Conservation (phyloP, 2,888 invertebrate species). For the Anthophora plumipes region DNA sequence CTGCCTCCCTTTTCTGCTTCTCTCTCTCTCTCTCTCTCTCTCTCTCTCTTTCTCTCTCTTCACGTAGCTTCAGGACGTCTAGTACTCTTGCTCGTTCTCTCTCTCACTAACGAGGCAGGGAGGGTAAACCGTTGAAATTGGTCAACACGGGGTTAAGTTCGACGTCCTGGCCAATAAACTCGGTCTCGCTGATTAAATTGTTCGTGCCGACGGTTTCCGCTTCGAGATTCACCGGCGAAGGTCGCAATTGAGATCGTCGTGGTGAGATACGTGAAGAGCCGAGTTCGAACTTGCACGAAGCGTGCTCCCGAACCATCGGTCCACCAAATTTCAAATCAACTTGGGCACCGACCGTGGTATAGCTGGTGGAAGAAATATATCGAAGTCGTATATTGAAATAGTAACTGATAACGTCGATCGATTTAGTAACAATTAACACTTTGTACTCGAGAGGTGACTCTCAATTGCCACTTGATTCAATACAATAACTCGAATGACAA, state of each 20-base stretch:
- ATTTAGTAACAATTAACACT: no score
- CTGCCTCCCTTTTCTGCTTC: background rate
- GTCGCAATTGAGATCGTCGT: constrained; percentile 58
- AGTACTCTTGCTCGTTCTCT: constrained; percentile 44
- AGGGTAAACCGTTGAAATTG: constrained; percentile 74
- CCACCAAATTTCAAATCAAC: constrained; percentile 7
- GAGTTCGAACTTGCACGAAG: constrained; percentile 14
- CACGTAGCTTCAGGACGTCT: constrained; percentile 23
- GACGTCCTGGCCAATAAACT: constrained; percentile 69
- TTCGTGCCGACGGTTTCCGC: constrained; percentile 52
- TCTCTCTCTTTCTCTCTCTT: constrained; percentile 22
- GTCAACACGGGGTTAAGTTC: constrained; percentile 75
- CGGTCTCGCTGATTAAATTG: constrained; percentile 69
- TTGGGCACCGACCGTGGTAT: no score
- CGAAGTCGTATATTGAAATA: no score
- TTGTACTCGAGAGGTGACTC: no score
- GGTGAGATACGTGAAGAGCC: constrained; percentile 28
- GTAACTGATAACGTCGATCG: no score
- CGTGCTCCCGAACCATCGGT: background rate
- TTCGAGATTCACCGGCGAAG: constrained; percentile 50
- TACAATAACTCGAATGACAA: no score
- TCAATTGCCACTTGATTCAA: no score
- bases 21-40: constrained; percentile 33
- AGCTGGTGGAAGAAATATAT: no score
- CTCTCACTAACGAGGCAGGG: constrained; percentile 64